A percentile compares a stretch with the other conserved stretches of the same genome.
Conservation (phyloP, 64 coral and sea anemone species). For the Platygyra sinensis region DNA sequence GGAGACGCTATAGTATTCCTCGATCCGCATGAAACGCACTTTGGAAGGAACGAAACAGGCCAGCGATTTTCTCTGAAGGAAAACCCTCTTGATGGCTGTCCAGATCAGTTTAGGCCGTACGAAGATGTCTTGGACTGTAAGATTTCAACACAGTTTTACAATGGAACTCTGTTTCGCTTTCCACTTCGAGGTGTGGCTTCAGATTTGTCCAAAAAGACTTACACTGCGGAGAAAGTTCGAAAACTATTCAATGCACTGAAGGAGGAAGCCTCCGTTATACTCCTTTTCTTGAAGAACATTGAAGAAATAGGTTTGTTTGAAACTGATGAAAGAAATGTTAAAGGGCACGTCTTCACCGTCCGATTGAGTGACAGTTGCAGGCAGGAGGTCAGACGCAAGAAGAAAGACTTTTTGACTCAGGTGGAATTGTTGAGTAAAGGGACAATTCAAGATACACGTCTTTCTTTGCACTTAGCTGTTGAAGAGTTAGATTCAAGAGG, state of each 20-base stretch:
- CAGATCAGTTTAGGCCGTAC: conserved; percentile 76
- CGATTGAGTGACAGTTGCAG: conserved; percentile 58
- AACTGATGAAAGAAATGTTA: conserved; percentile 23
- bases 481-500: conserved; percentile 2
- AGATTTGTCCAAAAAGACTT: conserved; percentile 65
- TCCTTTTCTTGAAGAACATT: conserved; percentile 83
- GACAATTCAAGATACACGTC: background rate
- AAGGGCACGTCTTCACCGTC: conserved; percentile 63
- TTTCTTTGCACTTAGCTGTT: conserved; percentile 46
- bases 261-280: conserved; percentile 79
- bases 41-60: conserved; percentile 81
- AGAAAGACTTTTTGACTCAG: conserved; percentile 38
- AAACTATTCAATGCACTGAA: conserved; percentile 58
- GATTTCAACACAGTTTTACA: conserved; percentile 45
- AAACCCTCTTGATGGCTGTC: conserved; percentile 29
- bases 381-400: conserved; percentile 43
- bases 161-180: conserved; percentile 83
- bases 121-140: conserved; percentile 77
- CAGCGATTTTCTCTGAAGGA: conserved; percentile 71
- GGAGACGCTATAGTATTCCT: conserved; percentile 76
- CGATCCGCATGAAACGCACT: conserved; percentile 81
- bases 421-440: conserved; percentile 28
- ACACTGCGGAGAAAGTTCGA: conserved; percentile 70
- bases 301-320: conserved; percentile 78
- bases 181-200: conserved; percentile 70